These are phyloP conservation scores for Falco peregrinus DNA, from an alignment of 2,797 vertebrate genomes.

Conservation along the genomic window DNA sequence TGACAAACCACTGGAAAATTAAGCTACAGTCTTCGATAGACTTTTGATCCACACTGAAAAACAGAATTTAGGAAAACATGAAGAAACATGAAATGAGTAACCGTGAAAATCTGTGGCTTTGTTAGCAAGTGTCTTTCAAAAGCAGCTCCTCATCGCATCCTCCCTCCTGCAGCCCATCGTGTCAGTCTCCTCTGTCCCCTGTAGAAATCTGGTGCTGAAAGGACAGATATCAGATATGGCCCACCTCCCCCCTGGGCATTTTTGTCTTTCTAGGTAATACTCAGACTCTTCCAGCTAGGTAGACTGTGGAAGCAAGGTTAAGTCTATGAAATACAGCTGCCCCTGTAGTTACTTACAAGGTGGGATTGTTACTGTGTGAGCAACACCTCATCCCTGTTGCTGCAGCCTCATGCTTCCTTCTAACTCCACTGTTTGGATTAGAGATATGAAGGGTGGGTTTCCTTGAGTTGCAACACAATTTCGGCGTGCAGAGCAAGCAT, in stretches of 20 bases:
- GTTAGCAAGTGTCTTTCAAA: neutral
- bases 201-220: neutral
- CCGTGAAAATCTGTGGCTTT: neutral
- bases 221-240: neutral
- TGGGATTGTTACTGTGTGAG: neutral
- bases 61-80: neutral
- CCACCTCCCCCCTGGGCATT: neutral
- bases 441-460: neutral
- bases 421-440: rapidly evolving
- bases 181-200: rapidly evolving
- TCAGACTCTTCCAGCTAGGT: neutral
- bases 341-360: neutral
- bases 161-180: neutral
- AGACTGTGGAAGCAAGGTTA: neutral
- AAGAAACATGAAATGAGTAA: neutral
- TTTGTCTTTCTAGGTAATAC: neutral
- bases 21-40: neutral
- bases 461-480: rapidly evolving
- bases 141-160: neutral
- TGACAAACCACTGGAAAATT: conserved; percentile 44
- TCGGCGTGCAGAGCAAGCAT: rapidly evolving
- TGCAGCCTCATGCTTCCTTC: neutral
- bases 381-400: rapidly evolving
- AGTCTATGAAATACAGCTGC: neutral
- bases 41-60: neutral